These are phyloP conservation scores for Phymatocera aterrima DNA, from an alignment of 2,888 invertebrate genomes.

Conservation along the genomic window DNA sequence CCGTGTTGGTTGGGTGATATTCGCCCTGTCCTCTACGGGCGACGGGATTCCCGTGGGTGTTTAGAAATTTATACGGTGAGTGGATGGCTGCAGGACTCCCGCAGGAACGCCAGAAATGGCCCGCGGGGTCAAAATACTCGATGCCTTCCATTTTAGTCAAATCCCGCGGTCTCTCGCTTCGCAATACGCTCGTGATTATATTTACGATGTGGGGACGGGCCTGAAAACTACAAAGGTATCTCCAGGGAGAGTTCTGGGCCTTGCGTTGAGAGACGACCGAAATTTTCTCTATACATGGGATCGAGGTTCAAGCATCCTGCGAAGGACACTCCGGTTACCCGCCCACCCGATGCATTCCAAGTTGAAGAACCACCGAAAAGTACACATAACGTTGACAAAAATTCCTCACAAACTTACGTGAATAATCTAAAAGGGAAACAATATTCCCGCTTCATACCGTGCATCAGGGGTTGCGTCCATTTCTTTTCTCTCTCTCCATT, in stretches of 20 bases:
- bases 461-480: not conserved
- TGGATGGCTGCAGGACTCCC: conserved; percentile 36
- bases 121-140: conserved; percentile 45
- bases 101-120: conserved; percentile 44
- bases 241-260: not conserved
- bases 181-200: not conserved
- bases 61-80: conserved; percentile 63
- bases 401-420: not conserved
- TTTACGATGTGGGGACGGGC: conserved; percentile 28
- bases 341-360: conserved; percentile 14
- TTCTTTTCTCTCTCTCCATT: not conserved
- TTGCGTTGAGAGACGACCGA: not conserved
- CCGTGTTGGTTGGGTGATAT: conserved; percentile 15
- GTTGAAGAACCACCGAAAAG: not conserved
- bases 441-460: not conserved
- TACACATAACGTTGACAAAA: not conserved
- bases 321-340: not conserved
- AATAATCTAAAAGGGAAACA: conserved; percentile 2
- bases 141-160: conserved; percentile 37
- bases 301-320: not conserved
- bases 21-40: conserved; percentile 37
- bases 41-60: conserved; percentile 54
- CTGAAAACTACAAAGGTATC: conserved; percentile 35
- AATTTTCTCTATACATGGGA: not conserved
- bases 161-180: conserved; percentile 31